Percentiles rank a stretch among this genome's conserved stretches.
These are phyloP conservation scores for Drosophila lacicola DNA, from an alignment of 2,888 invertebrate genomes.

Conservation along the genomic window DNA sequence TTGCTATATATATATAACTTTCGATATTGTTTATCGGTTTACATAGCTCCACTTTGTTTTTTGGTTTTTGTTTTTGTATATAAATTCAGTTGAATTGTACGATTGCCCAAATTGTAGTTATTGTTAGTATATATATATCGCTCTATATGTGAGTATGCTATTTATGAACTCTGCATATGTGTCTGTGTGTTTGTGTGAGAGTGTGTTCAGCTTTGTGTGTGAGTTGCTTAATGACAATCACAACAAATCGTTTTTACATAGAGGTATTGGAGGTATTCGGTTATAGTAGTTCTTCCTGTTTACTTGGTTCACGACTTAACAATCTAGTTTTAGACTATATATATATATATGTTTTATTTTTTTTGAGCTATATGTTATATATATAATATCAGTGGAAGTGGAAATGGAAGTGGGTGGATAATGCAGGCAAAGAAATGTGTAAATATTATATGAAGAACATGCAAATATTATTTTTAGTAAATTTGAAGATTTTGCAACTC, in stretches of 20 bases:
- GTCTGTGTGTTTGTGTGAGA: constrained; percentile 22
- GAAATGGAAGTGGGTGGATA: constrained; percentile 15
- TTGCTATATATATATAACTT: constrained; percentile 38
- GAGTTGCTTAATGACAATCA: constrained; percentile 70
- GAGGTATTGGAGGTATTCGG: constrained; percentile 85
- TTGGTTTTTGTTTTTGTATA: constrained; percentile 57
- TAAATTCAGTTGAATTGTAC: constrained; percentile 80
- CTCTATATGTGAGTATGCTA: constrained; percentile 16
- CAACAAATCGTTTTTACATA: constrained; percentile 74
- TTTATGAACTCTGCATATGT: constrained; percentile 21
- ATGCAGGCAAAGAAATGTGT: too few relatives aligned
- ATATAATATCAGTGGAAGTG: constrained; percentile 12
- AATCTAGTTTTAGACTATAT: constrained; percentile 33
- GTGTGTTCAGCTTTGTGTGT: constrained; percentile 30
- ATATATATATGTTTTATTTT: constrained; percentile 8
- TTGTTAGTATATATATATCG: constrained; percentile 29
- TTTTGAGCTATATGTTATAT: constrained; percentile 20
- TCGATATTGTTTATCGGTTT: constrained; percentile 28
- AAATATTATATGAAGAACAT: neutral
- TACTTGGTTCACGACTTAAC: constrained; percentile 77
- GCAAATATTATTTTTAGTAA: too few relatives aligned
- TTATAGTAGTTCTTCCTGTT: constrained; percentile 83
- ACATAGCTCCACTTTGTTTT: constrained; percentile 27
- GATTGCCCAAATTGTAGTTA: constrained; percentile 73
- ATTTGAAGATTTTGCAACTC: too few relatives aligned